Evolutionary conservation across 1,140 invertebrate species (phyloP).

Genomic region (Drosophila suzukii): DNA sequence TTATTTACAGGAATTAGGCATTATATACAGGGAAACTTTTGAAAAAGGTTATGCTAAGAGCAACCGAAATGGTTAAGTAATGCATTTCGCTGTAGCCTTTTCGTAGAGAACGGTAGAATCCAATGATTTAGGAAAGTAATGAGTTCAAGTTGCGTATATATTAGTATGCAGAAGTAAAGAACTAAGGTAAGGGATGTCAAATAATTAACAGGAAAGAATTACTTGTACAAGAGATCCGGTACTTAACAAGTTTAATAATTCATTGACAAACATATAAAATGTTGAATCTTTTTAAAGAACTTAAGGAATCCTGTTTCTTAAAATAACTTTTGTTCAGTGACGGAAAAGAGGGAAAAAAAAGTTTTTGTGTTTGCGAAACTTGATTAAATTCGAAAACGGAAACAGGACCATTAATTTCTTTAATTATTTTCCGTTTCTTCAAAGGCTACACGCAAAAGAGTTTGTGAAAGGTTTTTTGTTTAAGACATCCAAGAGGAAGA

Average conservation of each 20-base stretch:
- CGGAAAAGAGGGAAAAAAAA: constrained; percentile 3
- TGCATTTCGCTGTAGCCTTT: constrained; percentile 15
- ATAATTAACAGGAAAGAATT: neutral
- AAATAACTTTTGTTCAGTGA: neutral
- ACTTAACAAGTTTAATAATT: neutral
- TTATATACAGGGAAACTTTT: constrained; percentile 31
- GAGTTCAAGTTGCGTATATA: neutral
- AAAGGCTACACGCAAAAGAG: constrained; percentile 31
- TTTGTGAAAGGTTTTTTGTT: constrained; percentile 26
- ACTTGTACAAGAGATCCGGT: neutral
- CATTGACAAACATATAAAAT: neutral
- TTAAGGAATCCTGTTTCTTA: neutral
- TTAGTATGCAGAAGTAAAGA: neutral
- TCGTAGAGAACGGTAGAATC: constrained; percentile 2
- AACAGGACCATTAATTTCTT: constrained; percentile 7
- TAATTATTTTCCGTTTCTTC: constrained; percentile 15
- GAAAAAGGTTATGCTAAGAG: constrained; percentile 15
- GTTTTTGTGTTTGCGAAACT: neutral
- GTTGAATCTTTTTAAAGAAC: neutral
- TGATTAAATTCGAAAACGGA: constrained; percentile 16
- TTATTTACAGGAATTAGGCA: constrained; percentile 42
- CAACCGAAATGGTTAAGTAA: constrained; percentile 14
- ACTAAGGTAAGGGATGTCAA: neutral
- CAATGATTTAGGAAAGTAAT: neutral
- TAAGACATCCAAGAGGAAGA: constrained; percentile 26